These are phyloP conservation scores for Bergia sp. DNA, from an alignment of 92 coral and sea anemone genomes.

Conservation along the genomic window DNA sequence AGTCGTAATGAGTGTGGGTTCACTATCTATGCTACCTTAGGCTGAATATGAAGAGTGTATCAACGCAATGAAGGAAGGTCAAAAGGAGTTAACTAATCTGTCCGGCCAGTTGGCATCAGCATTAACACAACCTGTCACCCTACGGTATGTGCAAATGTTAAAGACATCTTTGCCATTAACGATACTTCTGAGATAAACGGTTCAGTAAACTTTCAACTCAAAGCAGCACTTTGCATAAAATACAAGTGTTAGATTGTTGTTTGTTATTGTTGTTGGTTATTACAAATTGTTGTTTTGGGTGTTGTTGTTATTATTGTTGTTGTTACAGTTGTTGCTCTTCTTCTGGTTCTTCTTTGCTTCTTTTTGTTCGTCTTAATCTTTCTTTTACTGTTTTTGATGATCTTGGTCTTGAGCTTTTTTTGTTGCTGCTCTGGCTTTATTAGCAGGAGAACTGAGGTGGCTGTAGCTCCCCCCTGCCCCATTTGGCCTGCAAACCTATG, in stretches of 20 bases:
- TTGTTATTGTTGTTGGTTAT: too few species aligned
- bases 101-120: constrained; percentile 64
- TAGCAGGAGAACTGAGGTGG: too few species aligned
- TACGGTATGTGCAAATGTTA: constrained; percentile 54
- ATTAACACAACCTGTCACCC: constrained; percentile 61
- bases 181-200: too few species aligned
- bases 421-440: too few species aligned
- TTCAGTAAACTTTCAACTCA: too few species aligned
- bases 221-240: too few species aligned
- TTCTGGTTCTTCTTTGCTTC: neutral
- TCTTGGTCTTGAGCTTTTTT: neutral
- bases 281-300: neutral
- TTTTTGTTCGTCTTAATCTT: neutral
- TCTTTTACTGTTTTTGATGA: neutral
- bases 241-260: neutral
- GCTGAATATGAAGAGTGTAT: constrained; percentile 78
- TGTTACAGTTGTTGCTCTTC: neutral
- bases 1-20: neutral
- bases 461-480: too few species aligned
- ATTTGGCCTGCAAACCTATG: too few species aligned
- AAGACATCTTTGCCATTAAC: neutral
- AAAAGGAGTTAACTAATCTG: constrained; percentile 57
- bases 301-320: constrained; percentile 10
- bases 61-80: constrained; percentile 63
- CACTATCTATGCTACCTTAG: constrained; percentile 30